Evolutionary conservation across 2,113 vertebrate species (phyloP).

Genomic region (Hippocampus barbouri): DNA sequence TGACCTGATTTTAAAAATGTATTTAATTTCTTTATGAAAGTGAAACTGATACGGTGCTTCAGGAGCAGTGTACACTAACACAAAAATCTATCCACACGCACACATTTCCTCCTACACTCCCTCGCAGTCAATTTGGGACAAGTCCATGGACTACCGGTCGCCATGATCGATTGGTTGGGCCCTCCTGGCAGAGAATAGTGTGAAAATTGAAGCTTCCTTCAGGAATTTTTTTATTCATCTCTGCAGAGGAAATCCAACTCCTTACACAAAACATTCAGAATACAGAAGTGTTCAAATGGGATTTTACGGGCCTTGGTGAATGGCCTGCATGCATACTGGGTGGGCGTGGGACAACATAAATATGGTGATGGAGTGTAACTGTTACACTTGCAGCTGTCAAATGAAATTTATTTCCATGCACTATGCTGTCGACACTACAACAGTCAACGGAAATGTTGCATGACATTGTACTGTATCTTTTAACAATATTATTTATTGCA

Average conservation of each 20-base stretch:
- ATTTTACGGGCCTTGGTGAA: not conserved
- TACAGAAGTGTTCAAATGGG: not conserved
- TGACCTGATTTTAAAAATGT: no score
- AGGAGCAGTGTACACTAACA: no score
- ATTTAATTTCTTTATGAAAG: no score
- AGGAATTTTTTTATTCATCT: constrained; percentile 34
- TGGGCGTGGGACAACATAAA: not conserved
- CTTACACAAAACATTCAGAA: not conserved
- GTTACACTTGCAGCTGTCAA: not conserved
- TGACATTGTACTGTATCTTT: no score
- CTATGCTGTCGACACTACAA: not conserved
- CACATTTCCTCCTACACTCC: no score
- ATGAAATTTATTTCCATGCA: not conserved
- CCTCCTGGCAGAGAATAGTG: constrained; percentile 5
- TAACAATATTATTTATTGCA: not conserved
- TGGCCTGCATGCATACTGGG: not conserved
- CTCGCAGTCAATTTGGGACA: no score
- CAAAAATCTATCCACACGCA: no score
- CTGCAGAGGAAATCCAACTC: constrained; percentile 7
- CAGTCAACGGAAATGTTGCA: no score
- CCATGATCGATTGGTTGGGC: no score
- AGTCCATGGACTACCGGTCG: no score
- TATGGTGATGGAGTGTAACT: not conserved
- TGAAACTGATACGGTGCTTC: no score
- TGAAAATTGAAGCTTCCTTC: constrained; percentile 44